A percentile compares a stretch with the other conserved stretches of the same genome.
Evolutionary conservation across 2,113 vertebrate genomes (phyloP).

Genomic region (Barnardius zonarius): DNA sequence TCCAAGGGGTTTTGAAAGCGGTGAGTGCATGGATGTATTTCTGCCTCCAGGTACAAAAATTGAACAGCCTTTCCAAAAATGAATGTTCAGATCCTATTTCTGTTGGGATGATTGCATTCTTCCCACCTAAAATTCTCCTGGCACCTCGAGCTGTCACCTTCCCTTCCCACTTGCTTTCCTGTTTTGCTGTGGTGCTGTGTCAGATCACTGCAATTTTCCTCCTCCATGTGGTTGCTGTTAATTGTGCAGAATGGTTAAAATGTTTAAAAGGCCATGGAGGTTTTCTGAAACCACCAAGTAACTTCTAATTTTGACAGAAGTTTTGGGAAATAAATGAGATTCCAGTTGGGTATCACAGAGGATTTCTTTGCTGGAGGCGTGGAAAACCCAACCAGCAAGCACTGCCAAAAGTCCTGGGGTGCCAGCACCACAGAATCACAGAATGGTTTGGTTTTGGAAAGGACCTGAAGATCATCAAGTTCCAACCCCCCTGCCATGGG

Average conservation of each 20-base stretch:
- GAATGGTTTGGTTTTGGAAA: too few relatives aligned
- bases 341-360: not conserved
- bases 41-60: not conserved
- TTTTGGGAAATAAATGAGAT: not conserved
- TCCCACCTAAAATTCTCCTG: not conserved
- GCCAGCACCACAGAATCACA: not conserved
- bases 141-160: not conserved
- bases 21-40: not conserved
- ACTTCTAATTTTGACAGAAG: not conserved
- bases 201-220: not conserved
- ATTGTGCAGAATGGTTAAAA: not conserved
- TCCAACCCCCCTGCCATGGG: too few relatives aligned
- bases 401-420: not conserved
- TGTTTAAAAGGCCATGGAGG: not conserved
- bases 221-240: rapidly evolving
- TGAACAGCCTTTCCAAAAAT: not conserved
- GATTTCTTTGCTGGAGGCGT: not conserved
- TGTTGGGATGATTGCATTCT: not conserved
- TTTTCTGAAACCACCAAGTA: not conserved
- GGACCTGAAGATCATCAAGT: too few relatives aligned
- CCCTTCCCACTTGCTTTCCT: not conserved
- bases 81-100: not conserved
- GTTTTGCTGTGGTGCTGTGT: rapidly evolving
- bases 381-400: not conserved
- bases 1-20: not conserved